Conservation (phyloP, 2,797 vertebrate species). For the Thalassophryne amazonica region DNA sequence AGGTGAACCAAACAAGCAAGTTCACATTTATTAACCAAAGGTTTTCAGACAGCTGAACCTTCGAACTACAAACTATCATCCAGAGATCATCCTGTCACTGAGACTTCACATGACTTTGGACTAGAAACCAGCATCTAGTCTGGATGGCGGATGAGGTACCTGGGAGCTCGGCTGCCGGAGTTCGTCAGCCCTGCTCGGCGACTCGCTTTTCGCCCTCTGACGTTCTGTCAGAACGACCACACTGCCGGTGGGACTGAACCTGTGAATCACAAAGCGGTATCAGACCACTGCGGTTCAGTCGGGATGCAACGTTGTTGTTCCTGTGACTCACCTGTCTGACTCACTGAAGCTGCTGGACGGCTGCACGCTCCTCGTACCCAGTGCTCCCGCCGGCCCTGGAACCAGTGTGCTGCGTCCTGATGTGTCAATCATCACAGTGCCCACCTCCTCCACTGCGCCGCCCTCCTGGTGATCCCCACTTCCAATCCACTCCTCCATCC, state of each 20-base stretch:
- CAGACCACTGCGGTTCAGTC: neutral
- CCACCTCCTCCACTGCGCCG: slow-evolving; percentile 86
- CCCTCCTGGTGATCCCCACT: slow-evolving; percentile 85
- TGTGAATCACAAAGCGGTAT: slow-evolving; percentile 44
- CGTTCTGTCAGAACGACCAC: slow-evolving; percentile 88
- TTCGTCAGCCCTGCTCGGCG: slow-evolving; percentile 89
- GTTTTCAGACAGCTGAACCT: too few species aligned
- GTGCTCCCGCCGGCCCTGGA: slow-evolving; percentile 70
- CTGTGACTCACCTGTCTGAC: slow-evolving; percentile 83
- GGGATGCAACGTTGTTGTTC: rapidly evolving
- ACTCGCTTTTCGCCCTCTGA: slow-evolving; percentile 93
- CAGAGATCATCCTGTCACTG: too few species aligned
- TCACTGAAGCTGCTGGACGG: slow-evolving; percentile 92
- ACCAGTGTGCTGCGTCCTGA: slow-evolving; percentile 85
- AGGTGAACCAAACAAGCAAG: too few species aligned
- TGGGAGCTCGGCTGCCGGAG: slow-evolving; percentile 88
- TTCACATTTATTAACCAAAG: too few species aligned
- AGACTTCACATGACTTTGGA: too few species aligned
- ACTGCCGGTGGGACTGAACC: slow-evolving; percentile 94
- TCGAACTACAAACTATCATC: too few species aligned
- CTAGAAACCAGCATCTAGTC: too few species aligned
- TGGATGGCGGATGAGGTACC: too few species aligned
- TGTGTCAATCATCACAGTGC: slow-evolving; percentile 91
- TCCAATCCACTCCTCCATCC: slow-evolving; percentile 92
- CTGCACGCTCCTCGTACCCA: slow-evolving; percentile 81